These are phyloP conservation scores for Galaxea fascicularis DNA, from an alignment of 92 coral and sea anemone species.

Conservation along the genomic window DNA sequence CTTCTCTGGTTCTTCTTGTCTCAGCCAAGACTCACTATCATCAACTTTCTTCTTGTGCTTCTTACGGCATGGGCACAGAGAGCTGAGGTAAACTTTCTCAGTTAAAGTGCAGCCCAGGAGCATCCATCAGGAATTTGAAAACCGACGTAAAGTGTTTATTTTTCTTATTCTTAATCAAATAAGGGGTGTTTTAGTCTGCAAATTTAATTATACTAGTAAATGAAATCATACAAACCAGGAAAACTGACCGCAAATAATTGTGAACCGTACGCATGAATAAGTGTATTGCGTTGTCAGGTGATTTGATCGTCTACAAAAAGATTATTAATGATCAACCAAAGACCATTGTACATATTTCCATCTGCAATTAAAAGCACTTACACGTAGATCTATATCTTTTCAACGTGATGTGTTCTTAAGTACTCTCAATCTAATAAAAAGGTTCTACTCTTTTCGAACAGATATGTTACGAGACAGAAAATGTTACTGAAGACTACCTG, in stretches of 20 bases:
- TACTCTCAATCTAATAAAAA: not conserved
- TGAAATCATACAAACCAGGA: conserved; percentile 10
- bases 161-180: too few species aligned
- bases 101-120: not conserved
- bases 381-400: not conserved
- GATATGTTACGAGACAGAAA: too few species aligned
- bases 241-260: conserved; percentile 1
- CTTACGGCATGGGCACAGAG: conserved; percentile 24
- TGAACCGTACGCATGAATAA: conserved; percentile 16
- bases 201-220: conserved; percentile 7
- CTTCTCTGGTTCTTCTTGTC: too few species aligned
- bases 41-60: not conserved
- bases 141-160: too few species aligned
- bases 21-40: not conserved
- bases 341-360: not conserved
- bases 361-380: not conserved
- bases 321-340: too few species aligned
- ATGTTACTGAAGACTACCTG: conserved; percentile 9
- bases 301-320: too few species aligned
- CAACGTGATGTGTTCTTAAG: not conserved
- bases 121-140: too few species aligned
- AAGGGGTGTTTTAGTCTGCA: not conserved
- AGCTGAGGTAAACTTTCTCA: conserved; percentile 19
- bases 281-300: conserved; percentile 4
- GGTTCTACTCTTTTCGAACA: too few species aligned